These are phyloP conservation scores for Eutolmus rufibarbis DNA, from an alignment of 2,888 invertebrate genomes.

Conservation along the genomic window DNA sequence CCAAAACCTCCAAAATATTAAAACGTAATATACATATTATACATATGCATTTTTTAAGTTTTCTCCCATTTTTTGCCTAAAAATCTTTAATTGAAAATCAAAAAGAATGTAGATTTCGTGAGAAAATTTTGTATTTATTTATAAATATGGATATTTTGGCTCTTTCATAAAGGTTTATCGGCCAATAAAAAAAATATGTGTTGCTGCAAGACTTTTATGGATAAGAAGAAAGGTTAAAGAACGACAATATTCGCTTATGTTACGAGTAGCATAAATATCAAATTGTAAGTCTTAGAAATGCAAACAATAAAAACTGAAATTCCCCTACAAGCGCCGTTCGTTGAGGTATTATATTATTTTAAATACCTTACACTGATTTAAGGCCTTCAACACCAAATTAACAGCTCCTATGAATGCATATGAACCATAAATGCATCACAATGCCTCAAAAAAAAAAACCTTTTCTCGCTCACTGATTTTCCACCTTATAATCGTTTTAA, in stretches of 20 bases:
- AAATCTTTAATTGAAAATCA: too few species aligned
- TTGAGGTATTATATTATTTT: not conserved
- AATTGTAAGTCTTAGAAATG: not conserved
- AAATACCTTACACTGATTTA: not conserved
- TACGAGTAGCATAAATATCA: not conserved
- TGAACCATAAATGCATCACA: not conserved
- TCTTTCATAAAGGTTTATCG: too few species aligned
- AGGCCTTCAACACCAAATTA: not conserved
- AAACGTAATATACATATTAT: too few species aligned
- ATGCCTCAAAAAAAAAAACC: not conserved
- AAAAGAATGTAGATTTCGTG: too few species aligned
- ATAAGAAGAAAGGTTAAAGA: not conserved
- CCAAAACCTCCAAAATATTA: too few species aligned
- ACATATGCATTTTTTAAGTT: too few species aligned
- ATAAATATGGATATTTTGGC: too few species aligned
- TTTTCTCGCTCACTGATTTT: conserved; percentile 8
- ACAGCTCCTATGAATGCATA: not conserved
- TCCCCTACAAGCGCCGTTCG: not conserved
- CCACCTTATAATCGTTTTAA: conserved; percentile 1
- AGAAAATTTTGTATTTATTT: too few species aligned
- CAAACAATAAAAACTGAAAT: not conserved
- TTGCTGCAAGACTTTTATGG: not conserved
- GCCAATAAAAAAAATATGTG: too few species aligned
- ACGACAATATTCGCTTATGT: not conserved
- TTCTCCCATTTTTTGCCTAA: too few species aligned